These are phyloP conservation scores for Chiloscyllium plagiosum DNA, from an alignment of 2,113 vertebrate genomes.

Conservation along the genomic window DNA sequence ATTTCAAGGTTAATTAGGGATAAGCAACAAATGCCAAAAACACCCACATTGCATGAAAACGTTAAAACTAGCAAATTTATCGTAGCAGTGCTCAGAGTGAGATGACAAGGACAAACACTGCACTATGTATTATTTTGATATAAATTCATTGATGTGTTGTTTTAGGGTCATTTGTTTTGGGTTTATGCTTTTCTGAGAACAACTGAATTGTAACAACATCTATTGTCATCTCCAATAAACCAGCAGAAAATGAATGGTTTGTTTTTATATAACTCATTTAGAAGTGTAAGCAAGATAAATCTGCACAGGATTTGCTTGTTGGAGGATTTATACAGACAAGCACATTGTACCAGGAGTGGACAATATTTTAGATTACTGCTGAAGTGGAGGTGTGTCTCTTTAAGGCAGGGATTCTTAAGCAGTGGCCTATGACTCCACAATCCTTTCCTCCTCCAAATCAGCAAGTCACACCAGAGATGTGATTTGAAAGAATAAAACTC, in stretches of 20 bases:
- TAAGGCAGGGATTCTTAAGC: not conserved
- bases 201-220: not conserved
- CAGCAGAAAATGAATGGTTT: not conserved
- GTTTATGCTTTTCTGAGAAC: not conserved
- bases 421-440: too few relatives aligned
- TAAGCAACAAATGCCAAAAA: too few relatives aligned
- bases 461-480: not conserved
- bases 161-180: not conserved
- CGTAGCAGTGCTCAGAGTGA: not conserved
- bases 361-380: not conserved
- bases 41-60: not conserved
- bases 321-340: not conserved
- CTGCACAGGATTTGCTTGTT: not conserved
- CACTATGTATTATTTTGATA: not conserved
- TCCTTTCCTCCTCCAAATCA: too few relatives aligned
- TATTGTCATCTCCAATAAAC: not conserved
- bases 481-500: too few relatives aligned
- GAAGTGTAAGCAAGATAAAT: not conserved
- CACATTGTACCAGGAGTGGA: not conserved
- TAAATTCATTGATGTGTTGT: not conserved
- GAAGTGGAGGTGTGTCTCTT: not conserved
- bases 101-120: not conserved
- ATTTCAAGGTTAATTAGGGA: too few relatives aligned
- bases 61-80: not conserved
- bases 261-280: not conserved